Evolutionary conservation across 2,113 vertebrate genomes (phyloP), one percentile per base, ranked within the genome.

Genomic region (Martes martes): DNA sequence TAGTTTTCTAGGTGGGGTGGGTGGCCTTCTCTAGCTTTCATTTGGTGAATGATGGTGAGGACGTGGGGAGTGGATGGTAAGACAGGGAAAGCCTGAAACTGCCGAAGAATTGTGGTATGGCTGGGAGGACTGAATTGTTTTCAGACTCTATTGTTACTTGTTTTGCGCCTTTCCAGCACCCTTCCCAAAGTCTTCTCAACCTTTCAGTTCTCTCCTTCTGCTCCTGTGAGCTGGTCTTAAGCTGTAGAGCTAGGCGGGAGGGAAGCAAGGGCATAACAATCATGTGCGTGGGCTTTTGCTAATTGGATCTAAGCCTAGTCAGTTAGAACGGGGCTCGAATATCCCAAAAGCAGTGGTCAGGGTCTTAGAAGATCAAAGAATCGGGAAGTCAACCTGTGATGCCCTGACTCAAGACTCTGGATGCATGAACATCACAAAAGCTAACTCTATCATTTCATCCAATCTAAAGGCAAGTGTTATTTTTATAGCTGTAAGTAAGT

Each of bases 401-500:
- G 36, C 57, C 65, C 65, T 55, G 73, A 87, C 90, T 94, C 9
- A 33, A 67, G 74, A 39, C 55, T 84, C 61, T 50, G 42, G 59
- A 88, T 39, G 59, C 52, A 79, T 19, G 59, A 39, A 59, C 2
- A 4, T 95, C 82, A 94, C 73, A 95, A 97, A 92, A 96, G 87
- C 47, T 87, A 79, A 21, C 63, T 91, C 71, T 93, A 52, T 82
- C 71, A 93, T 96, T 97, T 96, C 61, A 91, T 71, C 33, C 76
- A 87, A 90, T 85, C 33, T 45, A 24, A 90, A 91, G 57, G 63
- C 79, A 69, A 95, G 28, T 81, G 45, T 76, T 96, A 82, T 86
- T 96, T 97, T 97, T 65, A 92, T 90, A 97, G 92, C 47, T 96
- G 92, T 8, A 21, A 71, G 65, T 91, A n/a, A 71, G 65, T 91